phyloP scores from a whole-genome alignment of 1,140 invertebrate genomes.

The Caerostris darwini region DNA sequence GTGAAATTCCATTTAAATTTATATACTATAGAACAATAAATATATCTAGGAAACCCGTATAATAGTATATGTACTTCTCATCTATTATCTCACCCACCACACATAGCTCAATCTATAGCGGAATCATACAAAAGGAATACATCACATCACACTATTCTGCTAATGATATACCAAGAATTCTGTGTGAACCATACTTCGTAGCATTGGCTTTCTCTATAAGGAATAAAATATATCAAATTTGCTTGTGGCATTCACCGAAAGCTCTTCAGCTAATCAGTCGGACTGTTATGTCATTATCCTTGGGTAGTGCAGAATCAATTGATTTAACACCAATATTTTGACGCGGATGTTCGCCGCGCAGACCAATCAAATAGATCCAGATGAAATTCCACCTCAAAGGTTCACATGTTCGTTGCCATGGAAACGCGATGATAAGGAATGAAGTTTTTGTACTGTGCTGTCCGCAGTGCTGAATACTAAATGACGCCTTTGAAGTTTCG shows the following conservation, averaged over 20 bases:
- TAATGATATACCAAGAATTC: not conserved
- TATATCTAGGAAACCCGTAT: no score
- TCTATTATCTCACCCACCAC: no score
- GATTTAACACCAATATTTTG: conserved; percentile 64
- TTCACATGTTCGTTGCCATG: not conserved
- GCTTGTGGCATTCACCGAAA: conserved; percentile 32
- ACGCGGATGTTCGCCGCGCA: not conserved
- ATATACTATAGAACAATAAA: no score
- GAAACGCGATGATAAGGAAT: conserved; percentile 32
- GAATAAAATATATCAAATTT: conserved; percentile 63
- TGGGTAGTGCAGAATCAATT: conserved; percentile 32
- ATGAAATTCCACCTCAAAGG: conserved; percentile 28
- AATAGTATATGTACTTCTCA: no score
- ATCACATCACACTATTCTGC: not conserved
- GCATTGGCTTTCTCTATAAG: not conserved
- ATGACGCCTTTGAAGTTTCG: not conserved
- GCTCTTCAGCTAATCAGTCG: conserved; percentile 27
- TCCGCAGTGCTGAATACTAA: not conserved
- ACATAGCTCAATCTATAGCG: not conserved
- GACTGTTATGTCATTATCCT: conserved; percentile 64
- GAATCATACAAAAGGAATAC: not conserved
- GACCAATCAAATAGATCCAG: conserved; percentile 48
- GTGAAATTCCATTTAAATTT: no score
- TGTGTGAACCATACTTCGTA: not conserved
- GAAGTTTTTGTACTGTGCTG: conserved; percentile 33